Evolutionary conservation across 2,888 invertebrate species (phyloP).

Genomic region (Diploptera punctata): DNA sequence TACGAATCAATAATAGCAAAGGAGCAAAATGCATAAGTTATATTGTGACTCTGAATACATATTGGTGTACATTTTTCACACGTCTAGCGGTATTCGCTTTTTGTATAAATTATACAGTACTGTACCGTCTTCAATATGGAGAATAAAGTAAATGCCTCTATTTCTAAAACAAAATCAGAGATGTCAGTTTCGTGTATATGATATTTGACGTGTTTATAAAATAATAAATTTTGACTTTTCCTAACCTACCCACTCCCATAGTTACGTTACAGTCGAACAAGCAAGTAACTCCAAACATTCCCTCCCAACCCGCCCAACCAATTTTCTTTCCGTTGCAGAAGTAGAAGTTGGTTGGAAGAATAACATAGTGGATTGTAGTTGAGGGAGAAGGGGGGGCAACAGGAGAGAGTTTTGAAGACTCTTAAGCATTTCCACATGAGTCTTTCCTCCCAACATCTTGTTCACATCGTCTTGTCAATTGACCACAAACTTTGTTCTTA

Average conservation of each 20-base stretch:
- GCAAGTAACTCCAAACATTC: background rate
- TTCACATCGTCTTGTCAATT: conserved; percentile 11
- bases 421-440: background rate
- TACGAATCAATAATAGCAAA: no score
- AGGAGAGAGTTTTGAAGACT: conserved; percentile 17
- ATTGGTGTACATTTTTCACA: no score
- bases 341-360: conserved; percentile 13
- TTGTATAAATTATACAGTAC: no score
- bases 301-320: background rate
- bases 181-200: no score
- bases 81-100: no score
- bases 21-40: no score
- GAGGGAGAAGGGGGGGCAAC: background rate
- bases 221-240: background rate
- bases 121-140: no score
- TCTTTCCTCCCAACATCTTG: background rate
- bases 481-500: conserved; percentile 22
- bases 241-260: background rate
- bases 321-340: conserved; percentile 14
- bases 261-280: no score
- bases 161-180: no score
- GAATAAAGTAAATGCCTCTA: no score
- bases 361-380: background rate
- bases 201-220: no score
- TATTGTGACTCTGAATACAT: no score